Base-by-base conservation (phyloP, 2,113 vertebrate species). In the Poicephalus gulielmi region DNA sequence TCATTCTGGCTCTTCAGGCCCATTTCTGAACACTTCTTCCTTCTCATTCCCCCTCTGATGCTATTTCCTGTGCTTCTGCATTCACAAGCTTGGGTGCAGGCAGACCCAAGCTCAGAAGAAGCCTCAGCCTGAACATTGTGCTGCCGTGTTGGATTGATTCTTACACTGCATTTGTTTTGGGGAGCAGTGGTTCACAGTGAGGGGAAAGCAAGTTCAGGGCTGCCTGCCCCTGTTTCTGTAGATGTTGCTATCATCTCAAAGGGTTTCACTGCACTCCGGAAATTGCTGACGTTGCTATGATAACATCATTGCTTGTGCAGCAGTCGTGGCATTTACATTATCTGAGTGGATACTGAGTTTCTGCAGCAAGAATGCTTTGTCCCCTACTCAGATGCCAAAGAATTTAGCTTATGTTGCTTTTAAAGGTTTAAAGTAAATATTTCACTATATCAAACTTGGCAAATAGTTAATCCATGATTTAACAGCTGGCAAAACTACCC, bases 51-150 rank as follows among this genome's bases (percentile, higher is more conserved):
- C 52, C 9, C 18, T n/a, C 1, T 6, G 11, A 13, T 19, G 22
- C 11, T 5, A 1, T 81, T 31, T 83, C 35, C 22, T 0, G 0
- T 0, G 1, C 28, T 70, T 11, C 23, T 20, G 14, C 9, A 3
- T 28, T 64, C 18, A 2, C 5, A 0, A 0, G 0, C 47, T 14
- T 22, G 16, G 52, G 15, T 33, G 33, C 39, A 43, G 57, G 5
- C 25, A 57, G 53, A n/a, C n/a, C 20, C 10, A 28, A 10, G 3
- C 39, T 50, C 5, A 1, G 47, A 30, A 15, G 28, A 10, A 11
- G 28, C 12, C 31, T 15, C 30, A 46, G 31, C 28, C 37, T 64
- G 53, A 18, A 46, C 0, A 0, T 2, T 1, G 18, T 6, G 10
- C n/a, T 47, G 23, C 23, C 0, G 0, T 2, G 1, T 20, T 71